phyloP scores from a whole-genome alignment of 2,797 vertebrate genomes.

The Macropodus opercularis region DNA sequence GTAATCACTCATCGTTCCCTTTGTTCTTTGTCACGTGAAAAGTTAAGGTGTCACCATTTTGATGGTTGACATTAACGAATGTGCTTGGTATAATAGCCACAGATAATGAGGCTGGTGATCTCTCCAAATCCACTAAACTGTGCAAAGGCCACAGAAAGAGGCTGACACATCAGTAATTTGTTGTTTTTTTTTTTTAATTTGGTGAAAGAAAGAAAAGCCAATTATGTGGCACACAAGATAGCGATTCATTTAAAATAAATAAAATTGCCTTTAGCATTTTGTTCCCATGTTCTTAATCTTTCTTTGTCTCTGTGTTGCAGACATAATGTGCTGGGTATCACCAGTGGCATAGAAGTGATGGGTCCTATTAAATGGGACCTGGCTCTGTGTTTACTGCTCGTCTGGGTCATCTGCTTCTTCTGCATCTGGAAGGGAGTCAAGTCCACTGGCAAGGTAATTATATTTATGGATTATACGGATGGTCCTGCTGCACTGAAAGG shows the following conservation, averaged over 20 bases:
- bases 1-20: not conserved
- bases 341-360: conserved; percentile 87
- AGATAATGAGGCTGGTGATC: not conserved
- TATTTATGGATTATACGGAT: not conserved
- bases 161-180: not conserved
- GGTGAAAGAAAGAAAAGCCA: no score
- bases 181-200: no score
- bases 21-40: not conserved
- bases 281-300: not conserved
- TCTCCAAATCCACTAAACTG: not conserved
- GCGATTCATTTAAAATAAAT: not conserved
- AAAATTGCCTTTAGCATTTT: not conserved
- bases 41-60: not conserved
- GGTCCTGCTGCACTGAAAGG: no score
- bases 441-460: conserved; percentile 94
- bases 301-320: conserved; percentile 67
- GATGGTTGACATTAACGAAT: not conserved
- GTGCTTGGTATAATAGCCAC: not conserved
- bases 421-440: conserved; percentile 99
- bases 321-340: conserved; percentile 92
- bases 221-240: not conserved
- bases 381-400: conserved; percentile 92
- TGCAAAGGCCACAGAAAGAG: not conserved
- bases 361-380: conserved; percentile 95
- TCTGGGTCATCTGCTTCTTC: conserved; percentile 99